Evolutionary conservation across 2,113 vertebrate species (phyloP).

Genomic region (Oreochromis aureus): DNA sequence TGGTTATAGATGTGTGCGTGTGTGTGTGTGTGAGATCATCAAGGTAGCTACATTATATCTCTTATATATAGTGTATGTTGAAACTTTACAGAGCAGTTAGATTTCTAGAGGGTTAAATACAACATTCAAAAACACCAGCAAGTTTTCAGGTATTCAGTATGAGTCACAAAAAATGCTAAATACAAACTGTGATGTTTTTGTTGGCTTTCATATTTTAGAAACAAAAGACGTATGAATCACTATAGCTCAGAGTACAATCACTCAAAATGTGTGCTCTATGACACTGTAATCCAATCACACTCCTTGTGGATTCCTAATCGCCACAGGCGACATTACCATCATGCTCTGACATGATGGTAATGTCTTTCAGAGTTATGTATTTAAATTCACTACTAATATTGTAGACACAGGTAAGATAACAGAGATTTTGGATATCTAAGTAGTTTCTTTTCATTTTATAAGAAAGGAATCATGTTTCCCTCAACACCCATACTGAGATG

Average conservation of each 20-base stretch:
- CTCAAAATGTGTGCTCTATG: not conserved
- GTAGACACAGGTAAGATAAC: not conserved
- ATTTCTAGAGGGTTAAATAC: not conserved
- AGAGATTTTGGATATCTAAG: not conserved
- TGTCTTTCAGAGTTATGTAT: not conserved
- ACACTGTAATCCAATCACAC: not conserved
- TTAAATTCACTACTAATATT: not conserved
- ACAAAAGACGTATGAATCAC: not conserved
- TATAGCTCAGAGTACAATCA: not conserved
- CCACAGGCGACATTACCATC: not conserved
- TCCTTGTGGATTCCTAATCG: not conserved
- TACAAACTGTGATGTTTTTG: not conserved
- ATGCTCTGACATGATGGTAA: not conserved
- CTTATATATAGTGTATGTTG: not conserved
- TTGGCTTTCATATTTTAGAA: not conserved
- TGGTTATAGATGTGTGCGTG: not conserved
- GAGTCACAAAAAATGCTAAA: not conserved
- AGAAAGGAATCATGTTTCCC: not conserved
- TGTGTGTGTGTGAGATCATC: accelerated
- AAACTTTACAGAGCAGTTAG: not conserved
- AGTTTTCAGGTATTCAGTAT: not conserved
- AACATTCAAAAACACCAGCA: not conserved
- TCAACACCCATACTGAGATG: not conserved
- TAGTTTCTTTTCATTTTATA: not conserved
- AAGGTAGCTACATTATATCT: not conserved